Conservation (phyloP, 2,113 vertebrate species). For the Sardina pilchardus region DNA sequence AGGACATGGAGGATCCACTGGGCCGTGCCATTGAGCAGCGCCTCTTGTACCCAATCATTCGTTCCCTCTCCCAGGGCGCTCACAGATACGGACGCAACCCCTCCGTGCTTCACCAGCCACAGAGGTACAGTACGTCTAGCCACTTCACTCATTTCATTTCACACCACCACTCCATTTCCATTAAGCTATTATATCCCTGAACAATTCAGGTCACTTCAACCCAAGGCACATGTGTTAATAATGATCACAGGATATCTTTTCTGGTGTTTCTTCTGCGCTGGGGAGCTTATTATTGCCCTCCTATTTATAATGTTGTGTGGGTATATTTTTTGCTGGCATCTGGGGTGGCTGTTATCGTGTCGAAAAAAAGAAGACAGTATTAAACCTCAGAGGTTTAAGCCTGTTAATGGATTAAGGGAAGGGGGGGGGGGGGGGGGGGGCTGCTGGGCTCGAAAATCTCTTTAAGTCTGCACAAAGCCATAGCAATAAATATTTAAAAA, state of each 20-base stretch:
- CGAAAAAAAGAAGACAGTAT: not conserved
- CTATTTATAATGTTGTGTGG: not conserved
- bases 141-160: not conserved
- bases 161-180: not conserved
- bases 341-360: not conserved
- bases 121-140: conserved; percentile 74
- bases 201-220: not conserved
- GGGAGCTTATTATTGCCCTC: not conserved
- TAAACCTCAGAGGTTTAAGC: not conserved
- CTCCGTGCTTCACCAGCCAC: conserved; percentile 81
- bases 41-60: conserved; percentile 60
- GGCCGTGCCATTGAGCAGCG: conserved; percentile 55
- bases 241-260: not conserved
- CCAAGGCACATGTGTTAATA: not conserved
- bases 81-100: conserved; percentile 69
- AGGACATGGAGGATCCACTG: conserved; percentile 60
- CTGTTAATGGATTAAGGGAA: conserved; percentile 1
- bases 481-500: not conserved
- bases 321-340: not conserved
- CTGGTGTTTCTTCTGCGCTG: not conserved
- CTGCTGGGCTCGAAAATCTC: not conserved
- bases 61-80: conserved; percentile 63
- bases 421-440: too few species aligned
- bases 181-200: not conserved
- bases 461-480: not conserved